These are phyloP conservation scores for Pholis gunnellus DNA, from an alignment of 2,113 vertebrate genomes.

Conservation along the genomic window DNA sequence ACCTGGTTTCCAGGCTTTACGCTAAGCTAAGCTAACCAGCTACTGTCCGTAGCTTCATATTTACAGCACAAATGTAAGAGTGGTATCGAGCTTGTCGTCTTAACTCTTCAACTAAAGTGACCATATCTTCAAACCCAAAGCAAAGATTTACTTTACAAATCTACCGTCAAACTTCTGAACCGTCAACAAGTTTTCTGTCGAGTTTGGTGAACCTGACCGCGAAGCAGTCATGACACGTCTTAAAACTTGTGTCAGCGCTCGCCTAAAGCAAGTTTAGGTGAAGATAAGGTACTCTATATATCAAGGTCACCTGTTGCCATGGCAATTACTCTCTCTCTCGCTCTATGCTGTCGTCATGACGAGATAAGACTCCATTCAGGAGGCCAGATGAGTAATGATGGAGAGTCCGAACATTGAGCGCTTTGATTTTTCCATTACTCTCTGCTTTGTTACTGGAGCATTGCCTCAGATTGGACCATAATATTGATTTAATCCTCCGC, in stretches of 20 bases:
- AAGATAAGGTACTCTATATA: slow-evolving; percentile 33
- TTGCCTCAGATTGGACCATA: slow-evolving; percentile 64
- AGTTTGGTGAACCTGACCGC: background rate
- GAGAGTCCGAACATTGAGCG: slow-evolving; percentile 62
- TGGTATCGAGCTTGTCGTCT: background rate
- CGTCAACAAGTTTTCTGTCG: slow-evolving; percentile 22
- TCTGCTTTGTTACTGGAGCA: slow-evolving; percentile 69
- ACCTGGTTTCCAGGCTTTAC: too few relatives aligned
- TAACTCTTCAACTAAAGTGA: too few relatives aligned
- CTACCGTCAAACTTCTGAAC: slow-evolving; percentile 2
- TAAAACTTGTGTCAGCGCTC: slow-evolving; percentile 32
- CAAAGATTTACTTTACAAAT: background rate
- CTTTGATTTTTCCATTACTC: slow-evolving; percentile 76
- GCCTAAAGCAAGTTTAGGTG: slow-evolving; percentile 13
- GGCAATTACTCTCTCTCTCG: slow-evolving; percentile 70
- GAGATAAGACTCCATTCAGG: slow-evolving; percentile 70
- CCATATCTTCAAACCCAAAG: too few relatives aligned
- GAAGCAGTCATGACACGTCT: background rate
- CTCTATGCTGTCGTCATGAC: slow-evolving; percentile 62
- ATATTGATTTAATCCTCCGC: slow-evolving; percentile 73
- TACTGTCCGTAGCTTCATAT: background rate
- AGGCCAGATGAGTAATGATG: slow-evolving; percentile 62
- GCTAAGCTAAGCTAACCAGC: background rate
- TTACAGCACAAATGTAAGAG: background rate
- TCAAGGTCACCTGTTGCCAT: slow-evolving; percentile 77